These are phyloP conservation scores for Oligia strigilis DNA, from an alignment of 2,888 invertebrate genomes.

Conservation along the genomic window DNA sequence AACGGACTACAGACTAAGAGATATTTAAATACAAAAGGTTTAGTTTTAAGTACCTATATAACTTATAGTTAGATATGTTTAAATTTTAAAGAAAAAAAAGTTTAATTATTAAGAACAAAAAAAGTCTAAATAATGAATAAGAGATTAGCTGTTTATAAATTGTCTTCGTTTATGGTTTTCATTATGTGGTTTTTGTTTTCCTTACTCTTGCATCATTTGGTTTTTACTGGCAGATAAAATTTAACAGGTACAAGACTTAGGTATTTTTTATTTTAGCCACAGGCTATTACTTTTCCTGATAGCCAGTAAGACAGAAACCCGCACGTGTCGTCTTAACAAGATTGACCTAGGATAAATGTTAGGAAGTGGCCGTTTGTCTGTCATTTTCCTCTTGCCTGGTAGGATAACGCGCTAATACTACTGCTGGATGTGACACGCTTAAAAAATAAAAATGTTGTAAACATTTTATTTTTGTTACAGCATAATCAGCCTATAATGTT, in stretches of 20 bases:
- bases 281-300: conserved; percentile 21
- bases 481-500: too few species aligned
- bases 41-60: too few species aligned
- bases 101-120: too few species aligned
- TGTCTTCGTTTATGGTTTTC: too few species aligned
- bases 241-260: neutral
- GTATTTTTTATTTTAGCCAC: neutral
- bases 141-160: too few species aligned
- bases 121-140: too few species aligned
- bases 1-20: too few species aligned
- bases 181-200: neutral
- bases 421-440: conserved; percentile 63
- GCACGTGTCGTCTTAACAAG: conserved; percentile 75
- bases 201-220: neutral
- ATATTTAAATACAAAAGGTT: too few species aligned
- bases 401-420: conserved; percentile 60
- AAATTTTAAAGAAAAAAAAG: too few species aligned
- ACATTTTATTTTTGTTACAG: neutral
- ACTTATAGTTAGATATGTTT: too few species aligned
- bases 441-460: neutral
- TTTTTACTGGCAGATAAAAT: neutral
- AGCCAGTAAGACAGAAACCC: conserved; percentile 38
- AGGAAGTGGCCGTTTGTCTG: conserved; percentile 85
- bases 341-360: conserved; percentile 86
- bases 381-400: conserved; percentile 85